These are phyloP conservation scores for Tipula vernalis DNA, from an alignment of 2,888 invertebrate genomes.

Conservation along the genomic window DNA sequence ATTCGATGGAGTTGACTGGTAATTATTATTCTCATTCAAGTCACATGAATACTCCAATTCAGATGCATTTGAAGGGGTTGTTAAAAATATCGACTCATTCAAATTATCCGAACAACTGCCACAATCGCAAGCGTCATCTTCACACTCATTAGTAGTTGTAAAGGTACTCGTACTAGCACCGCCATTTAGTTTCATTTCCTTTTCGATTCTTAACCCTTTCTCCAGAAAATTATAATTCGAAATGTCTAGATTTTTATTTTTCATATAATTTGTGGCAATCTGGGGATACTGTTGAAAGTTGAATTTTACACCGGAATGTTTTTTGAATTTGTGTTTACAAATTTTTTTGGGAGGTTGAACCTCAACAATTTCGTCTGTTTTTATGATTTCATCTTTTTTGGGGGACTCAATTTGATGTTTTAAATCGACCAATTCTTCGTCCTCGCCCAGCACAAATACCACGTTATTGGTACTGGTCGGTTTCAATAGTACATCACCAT, in stretches of 20 bases:
- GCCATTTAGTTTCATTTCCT: slow-evolving; percentile 35
- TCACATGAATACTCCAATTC: slow-evolving; percentile 48
- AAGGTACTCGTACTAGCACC: slow-evolving; percentile 37
- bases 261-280: slow-evolving; percentile 62
- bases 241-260: slow-evolving; percentile 56
- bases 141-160: slow-evolving; percentile 9
- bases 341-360: slow-evolving; percentile 19
- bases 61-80: slow-evolving; percentile 68
- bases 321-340: slow-evolving; percentile 42
- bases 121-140: slow-evolving; percentile 39
- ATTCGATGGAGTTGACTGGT: slow-evolving; percentile 52
- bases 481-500: background rate
- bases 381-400: background rate
- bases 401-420: slow-evolving; percentile 27
- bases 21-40: slow-evolving; percentile 28
- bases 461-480: slow-evolving; percentile 30
- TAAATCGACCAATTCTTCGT: slow-evolving; percentile 52
- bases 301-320: slow-evolving; percentile 60
- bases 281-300: slow-evolving; percentile 62
- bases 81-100: slow-evolving; percentile 39
- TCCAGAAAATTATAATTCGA: slow-evolving; percentile 46
- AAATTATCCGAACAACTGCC: slow-evolving; percentile 41
- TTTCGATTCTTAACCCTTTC: slow-evolving; percentile 40
- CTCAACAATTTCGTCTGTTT: background rate
- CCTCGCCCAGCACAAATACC: slow-evolving; percentile 57